Conservation (phyloP, 2,888 invertebrate species). For the Callimorpha dominula region DNA sequence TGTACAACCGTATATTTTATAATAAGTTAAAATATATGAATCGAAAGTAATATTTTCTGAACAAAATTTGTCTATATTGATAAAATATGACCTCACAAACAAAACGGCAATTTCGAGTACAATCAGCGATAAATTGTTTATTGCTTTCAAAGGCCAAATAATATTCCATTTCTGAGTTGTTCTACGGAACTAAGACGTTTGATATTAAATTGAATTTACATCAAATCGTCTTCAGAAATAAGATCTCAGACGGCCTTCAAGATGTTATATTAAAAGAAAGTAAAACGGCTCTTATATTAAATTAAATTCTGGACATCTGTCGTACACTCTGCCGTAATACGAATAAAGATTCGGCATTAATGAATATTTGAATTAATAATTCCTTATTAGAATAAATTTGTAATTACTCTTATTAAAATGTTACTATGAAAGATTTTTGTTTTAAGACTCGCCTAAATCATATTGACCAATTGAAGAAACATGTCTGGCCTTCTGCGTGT, state of each 20-base stretch:
- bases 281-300: slow-evolving; percentile 74
- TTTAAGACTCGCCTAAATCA: slow-evolving; percentile 1
- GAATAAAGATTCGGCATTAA: slow-evolving; percentile 72
- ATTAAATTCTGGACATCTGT: slow-evolving; percentile 83
- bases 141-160: slow-evolving; percentile 56
- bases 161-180: slow-evolving; percentile 58
- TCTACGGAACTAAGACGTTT: slow-evolving; percentile 54
- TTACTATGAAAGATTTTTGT: slow-evolving; percentile 14
- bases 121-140: slow-evolving; percentile 60
- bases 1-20: too few relatives aligned
- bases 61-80: slow-evolving; percentile 15
- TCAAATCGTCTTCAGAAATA: slow-evolving; percentile 66
- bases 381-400: slow-evolving; percentile 56
- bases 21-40: too few relatives aligned
- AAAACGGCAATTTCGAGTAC: slow-evolving; percentile 23
- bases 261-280: slow-evolving; percentile 78
- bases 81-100: slow-evolving; percentile 28
- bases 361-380: slow-evolving; percentile 75
- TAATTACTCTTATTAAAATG: slow-evolving; percentile 45
- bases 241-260: slow-evolving; percentile 59
- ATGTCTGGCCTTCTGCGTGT: too few relatives aligned
- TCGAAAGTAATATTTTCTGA: not conserved
- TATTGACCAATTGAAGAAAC: not conserved
- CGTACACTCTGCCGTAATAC: slow-evolving; percentile 69
- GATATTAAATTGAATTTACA: slow-evolving; percentile 72